These are phyloP conservation scores for Rafetus swinhoei DNA, from an alignment of 2,113 vertebrate species.

Conservation along the genomic window DNA sequence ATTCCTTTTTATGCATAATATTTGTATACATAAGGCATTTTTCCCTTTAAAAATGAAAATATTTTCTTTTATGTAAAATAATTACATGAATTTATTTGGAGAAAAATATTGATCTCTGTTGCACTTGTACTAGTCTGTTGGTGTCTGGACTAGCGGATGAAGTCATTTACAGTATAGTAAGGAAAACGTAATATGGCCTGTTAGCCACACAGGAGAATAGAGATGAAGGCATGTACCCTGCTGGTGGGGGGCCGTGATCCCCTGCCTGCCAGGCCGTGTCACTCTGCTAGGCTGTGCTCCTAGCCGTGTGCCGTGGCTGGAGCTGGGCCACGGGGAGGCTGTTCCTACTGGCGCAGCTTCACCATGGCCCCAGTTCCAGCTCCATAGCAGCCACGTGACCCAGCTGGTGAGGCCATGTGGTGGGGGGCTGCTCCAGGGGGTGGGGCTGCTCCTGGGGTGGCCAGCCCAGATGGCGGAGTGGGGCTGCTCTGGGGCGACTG, in stretches of 20 bases:
- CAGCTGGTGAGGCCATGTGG: too few relatives aligned
- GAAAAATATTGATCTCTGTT: neutral
- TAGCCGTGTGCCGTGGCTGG: too few relatives aligned
- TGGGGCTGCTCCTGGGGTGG: too few relatives aligned
- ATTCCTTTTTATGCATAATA: neutral
- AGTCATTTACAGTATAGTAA: neutral
- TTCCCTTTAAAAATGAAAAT: neutral
- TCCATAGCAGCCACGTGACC: too few relatives aligned
- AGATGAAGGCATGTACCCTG: neutral
- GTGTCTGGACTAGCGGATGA: neutral
- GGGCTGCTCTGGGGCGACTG: too few relatives aligned
- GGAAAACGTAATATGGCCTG: neutral
- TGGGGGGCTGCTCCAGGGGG: too few relatives aligned
- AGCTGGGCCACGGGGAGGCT: too few relatives aligned
- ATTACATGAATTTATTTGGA: neutral
- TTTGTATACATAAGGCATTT: neutral
- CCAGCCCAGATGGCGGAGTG: too few relatives aligned
- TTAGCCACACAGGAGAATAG: neutral
- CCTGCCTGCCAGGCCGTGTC: too few relatives aligned
- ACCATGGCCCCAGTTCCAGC: too few relatives aligned
- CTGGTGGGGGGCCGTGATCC: neutral
- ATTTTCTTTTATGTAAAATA: neutral
- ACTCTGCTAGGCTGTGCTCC: too few relatives aligned
- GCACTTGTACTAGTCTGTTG: accelerated
- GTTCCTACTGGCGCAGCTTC: too few relatives aligned